phyloP scores from a whole-genome alignment of 2,797 vertebrate species.

The Menidia menidia region DNA sequence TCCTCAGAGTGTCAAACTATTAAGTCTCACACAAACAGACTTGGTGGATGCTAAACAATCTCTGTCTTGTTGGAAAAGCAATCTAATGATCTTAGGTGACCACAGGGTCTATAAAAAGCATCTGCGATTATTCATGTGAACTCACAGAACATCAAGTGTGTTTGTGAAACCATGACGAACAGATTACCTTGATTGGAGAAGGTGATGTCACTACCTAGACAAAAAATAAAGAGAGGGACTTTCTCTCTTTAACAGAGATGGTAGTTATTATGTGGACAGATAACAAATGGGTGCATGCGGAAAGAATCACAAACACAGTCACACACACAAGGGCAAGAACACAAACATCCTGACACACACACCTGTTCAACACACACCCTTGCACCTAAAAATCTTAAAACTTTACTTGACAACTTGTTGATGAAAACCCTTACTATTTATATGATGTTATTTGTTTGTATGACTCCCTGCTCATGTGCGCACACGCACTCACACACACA shows the following conservation, averaged over 20 bases:
- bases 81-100: conserved; percentile 28
- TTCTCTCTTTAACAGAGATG: conserved; percentile 68
- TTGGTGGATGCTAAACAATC: conserved; percentile 4
- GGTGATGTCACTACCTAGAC: conserved; percentile 37
- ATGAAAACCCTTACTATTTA: conserved; percentile 14
- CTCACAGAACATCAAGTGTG: conserved; percentile 11
- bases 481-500: conserved; percentile 32
- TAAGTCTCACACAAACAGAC: conserved; percentile 65
- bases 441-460: conserved; percentile 19
- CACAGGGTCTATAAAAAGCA: conserved; percentile 7
- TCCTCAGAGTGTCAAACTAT: conserved; percentile 75
- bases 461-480: conserved; percentile 25
- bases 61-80: conserved; percentile 19
- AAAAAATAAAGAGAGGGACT: conserved; percentile 62
- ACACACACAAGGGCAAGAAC: conserved; percentile 53
- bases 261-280: conserved; percentile 76
- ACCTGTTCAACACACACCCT: conserved; percentile 42
- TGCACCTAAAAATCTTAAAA: conserved; percentile 29
- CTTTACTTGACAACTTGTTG: conserved; percentile 9
- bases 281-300: conserved; percentile 78
- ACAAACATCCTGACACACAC: conserved; percentile 73
- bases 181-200: conserved; percentile 30
- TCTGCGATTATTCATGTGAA: background rate
- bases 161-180: conserved; percentile 16
- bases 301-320: conserved; percentile 73